Evolutionary conservation across 2,888 invertebrate genomes (phyloP).

Genomic region (Seladonia tumulorum): DNA sequence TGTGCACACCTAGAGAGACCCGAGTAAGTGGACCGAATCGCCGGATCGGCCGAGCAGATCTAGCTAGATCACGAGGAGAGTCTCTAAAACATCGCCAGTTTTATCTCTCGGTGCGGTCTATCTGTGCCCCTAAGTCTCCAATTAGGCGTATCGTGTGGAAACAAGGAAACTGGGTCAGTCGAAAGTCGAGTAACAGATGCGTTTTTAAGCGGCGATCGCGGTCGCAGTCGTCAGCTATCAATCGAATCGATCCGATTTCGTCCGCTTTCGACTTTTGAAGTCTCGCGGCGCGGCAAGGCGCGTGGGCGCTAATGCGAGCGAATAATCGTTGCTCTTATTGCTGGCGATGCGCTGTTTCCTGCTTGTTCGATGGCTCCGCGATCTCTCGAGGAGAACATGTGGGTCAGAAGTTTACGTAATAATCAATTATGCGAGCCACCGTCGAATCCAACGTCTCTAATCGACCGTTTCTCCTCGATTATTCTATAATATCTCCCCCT

Average conservation of each 20-base stretch:
- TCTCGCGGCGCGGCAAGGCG: background rate
- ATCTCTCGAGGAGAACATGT: background rate
- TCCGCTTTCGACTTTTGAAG: background rate
- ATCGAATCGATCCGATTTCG: slow-evolving; percentile 5
- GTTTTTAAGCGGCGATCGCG: background rate
- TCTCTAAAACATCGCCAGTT: slow-evolving; percentile 18
- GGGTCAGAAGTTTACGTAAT: slow-evolving; percentile 38
- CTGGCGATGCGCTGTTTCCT: slow-evolving; percentile 42
- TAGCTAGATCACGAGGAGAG: background rate
- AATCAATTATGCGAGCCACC: slow-evolving; percentile 45
- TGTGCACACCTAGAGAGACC: background rate
- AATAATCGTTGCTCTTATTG: slow-evolving; percentile 47
- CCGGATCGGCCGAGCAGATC: background rate
- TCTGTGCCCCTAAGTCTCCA: slow-evolving; percentile 41
- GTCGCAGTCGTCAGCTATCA: background rate
- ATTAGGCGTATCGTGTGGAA: slow-evolving; percentile 54
- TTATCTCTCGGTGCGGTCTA: slow-evolving; percentile 60
- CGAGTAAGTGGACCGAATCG: background rate
- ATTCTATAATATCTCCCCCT: background rate
- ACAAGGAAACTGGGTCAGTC: slow-evolving; percentile 61
- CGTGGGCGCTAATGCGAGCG: background rate
- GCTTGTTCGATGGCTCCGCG: slow-evolving; percentile 17
- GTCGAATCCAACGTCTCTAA: background rate
- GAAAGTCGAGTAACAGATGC: slow-evolving; percentile 46
- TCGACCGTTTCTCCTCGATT: background rate